Evolutionary conservation across 2,113 vertebrate genomes (phyloP).

Genomic region (Phoxinus phoxinus): DNA sequence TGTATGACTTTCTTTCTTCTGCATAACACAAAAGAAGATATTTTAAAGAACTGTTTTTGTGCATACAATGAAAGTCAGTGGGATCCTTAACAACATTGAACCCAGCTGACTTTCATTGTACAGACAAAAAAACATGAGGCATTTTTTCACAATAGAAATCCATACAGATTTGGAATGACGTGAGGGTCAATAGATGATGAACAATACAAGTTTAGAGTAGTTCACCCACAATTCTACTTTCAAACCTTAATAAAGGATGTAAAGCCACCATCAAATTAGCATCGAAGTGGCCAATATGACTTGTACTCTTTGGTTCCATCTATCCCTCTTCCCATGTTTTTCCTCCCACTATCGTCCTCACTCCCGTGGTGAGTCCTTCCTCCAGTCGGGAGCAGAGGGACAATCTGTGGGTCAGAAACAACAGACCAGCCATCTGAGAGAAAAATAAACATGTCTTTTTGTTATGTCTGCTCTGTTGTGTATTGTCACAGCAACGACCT

Average conservation of each 20-base stretch:
- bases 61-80: background rate
- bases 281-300: background rate
- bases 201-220: background rate
- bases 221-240: background rate
- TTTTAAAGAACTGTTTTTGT: too few relatives aligned
- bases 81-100: background rate
- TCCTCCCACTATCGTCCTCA: constrained; percentile 31
- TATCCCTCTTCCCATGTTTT: background rate
- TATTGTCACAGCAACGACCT: constrained; percentile 28
- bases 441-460: constrained; percentile 47
- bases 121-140: too few relatives aligned
- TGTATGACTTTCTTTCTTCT: too few relatives aligned
- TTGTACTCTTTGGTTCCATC: background rate
- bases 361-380: background rate
- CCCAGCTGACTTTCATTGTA: background rate
- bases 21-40: too few relatives aligned
- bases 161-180: too few relatives aligned
- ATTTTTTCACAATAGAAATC: too few relatives aligned
- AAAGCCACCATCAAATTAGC: background rate
- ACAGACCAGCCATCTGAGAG: constrained; percentile 21
- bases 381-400: constrained; percentile 33
- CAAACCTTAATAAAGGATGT: background rate
- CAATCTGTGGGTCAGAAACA: constrained; percentile 49
- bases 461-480: constrained; percentile 53
- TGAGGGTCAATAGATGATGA: too few relatives aligned